A percentile compares a stretch with the other conserved stretches of the same genome.
Conservation (phyloP, 1,140 invertebrate genomes). For the Phymastichus coffea region DNA sequence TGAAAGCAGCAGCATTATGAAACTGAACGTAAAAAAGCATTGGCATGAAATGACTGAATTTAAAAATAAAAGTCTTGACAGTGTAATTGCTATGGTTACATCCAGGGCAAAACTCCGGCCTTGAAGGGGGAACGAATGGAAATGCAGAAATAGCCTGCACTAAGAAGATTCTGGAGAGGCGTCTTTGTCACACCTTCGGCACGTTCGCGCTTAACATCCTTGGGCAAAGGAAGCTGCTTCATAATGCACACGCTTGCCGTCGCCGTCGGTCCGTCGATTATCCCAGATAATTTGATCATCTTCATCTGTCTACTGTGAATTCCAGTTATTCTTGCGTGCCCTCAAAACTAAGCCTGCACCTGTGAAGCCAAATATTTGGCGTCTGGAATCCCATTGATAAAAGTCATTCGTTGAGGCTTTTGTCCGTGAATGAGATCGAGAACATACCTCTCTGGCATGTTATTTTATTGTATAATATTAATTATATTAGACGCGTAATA, state of each 20-base stretch:
- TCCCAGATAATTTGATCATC: conserved; percentile 15
- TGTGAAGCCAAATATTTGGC: not conserved
- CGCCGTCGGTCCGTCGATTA: conserved; percentile 6
- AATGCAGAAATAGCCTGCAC: not conserved
- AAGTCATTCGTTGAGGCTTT: too few species aligned
- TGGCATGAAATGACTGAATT: too few species aligned
- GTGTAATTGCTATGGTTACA: not conserved
- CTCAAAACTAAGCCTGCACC: not conserved
- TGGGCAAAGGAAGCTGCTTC: conserved; percentile 14
- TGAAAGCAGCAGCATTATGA: too few species aligned
- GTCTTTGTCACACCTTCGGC: not conserved
- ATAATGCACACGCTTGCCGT: conserved; percentile 13
- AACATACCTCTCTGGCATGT: too few species aligned
- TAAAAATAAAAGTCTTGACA: too few species aligned
- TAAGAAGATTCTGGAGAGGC: not conserved
- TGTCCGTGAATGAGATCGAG: too few species aligned
- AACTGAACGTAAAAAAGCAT: too few species aligned
- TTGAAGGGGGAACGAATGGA: not conserved
- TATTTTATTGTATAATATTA: too few species aligned
- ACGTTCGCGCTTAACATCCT: not conserved
- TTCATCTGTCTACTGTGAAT: not conserved
- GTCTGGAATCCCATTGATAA: not conserved
- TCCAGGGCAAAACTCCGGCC: too few species aligned
- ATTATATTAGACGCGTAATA: too few species aligned
- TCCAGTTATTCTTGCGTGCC: conserved; percentile 3